Conservation (phyloP, 2,113 vertebrate genomes). For the Lonchura striata region DNA sequence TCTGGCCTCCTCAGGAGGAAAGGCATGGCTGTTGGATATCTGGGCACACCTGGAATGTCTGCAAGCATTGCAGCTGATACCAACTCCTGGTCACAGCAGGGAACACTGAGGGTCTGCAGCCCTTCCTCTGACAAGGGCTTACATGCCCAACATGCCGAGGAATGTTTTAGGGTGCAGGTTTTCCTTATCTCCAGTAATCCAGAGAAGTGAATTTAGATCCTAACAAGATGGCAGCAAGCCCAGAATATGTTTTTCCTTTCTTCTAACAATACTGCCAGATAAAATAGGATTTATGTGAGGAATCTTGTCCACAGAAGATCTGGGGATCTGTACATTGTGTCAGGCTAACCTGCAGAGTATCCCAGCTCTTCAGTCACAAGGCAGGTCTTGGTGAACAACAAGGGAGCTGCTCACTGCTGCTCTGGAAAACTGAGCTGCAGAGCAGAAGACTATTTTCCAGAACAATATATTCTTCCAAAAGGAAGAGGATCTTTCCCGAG, state of each 20-base stretch:
- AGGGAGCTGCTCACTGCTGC: neutral
- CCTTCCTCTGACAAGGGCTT: neutral
- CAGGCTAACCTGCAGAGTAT: neutral
- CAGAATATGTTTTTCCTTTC: slow-evolving; percentile 10
- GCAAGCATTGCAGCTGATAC: neutral
- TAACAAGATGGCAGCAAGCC: slow-evolving; percentile 34
- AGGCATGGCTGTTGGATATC: neutral
- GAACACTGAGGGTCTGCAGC: neutral
- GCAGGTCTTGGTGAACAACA: neutral
- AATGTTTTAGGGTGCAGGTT: neutral
- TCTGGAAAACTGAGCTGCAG: neutral
- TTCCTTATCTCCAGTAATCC: neutral
- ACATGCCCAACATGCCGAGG: neutral
- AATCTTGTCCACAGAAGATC: slow-evolving; percentile 16
- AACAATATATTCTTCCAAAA: neutral
- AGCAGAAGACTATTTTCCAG: neutral
- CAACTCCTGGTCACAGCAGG: neutral
- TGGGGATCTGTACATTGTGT: neutral
- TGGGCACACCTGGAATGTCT: neutral
- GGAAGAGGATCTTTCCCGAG: neutral
- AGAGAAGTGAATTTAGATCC: slow-evolving; percentile 2
- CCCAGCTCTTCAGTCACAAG: neutral
- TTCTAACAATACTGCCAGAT: neutral
- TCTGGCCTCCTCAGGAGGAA: neutral
- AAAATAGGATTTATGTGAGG: slow-evolving; percentile 16